Evolutionary conservation across 1,140 invertebrate genomes (phyloP).

Genomic region (Batillaria attramentaria): DNA sequence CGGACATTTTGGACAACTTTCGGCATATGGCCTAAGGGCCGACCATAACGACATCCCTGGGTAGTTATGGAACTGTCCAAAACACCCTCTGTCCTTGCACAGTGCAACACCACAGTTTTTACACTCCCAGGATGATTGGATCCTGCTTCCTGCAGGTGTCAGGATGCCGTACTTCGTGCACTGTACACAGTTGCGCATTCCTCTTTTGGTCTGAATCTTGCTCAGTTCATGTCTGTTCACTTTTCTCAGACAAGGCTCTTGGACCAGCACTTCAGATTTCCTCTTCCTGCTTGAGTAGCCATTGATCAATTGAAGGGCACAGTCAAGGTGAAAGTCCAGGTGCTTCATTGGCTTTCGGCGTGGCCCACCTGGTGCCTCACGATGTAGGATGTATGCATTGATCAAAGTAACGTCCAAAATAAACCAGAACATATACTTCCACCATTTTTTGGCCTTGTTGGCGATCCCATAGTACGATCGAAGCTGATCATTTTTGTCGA

Average conservation of each 20-base stretch:
- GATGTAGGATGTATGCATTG: not conserved
- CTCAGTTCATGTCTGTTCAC: not conserved
- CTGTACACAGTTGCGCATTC: slow-evolving; percentile 6
- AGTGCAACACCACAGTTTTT: not conserved
- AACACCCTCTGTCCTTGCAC: slow-evolving; percentile 7
- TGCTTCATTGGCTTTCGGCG: not conserved
- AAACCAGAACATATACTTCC: slow-evolving; percentile 14
- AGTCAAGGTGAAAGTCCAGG: slow-evolving; percentile 1
- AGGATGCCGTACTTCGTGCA: not conserved
- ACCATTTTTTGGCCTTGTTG: not conserved
- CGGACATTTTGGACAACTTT: too few species aligned
- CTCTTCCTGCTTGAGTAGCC: not conserved
- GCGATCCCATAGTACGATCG: not conserved
- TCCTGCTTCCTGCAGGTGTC: not conserved
- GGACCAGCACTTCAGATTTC: not conserved
- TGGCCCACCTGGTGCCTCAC: not conserved
- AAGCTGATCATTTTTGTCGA: slow-evolving; percentile 17
- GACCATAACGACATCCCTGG: too few species aligned
- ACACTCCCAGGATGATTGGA: slow-evolving; percentile 2
- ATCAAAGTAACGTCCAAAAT: not conserved
- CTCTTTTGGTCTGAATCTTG: slow-evolving; percentile 4
- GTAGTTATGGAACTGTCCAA: not conserved
- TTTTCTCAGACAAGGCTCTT: not conserved
- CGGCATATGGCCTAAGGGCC: too few species aligned
- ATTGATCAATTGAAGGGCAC: not conserved